phyloP scores from a whole-genome alignment of 2,113 vertebrate genomes.

The Lepisosteus osseus region DNA sequence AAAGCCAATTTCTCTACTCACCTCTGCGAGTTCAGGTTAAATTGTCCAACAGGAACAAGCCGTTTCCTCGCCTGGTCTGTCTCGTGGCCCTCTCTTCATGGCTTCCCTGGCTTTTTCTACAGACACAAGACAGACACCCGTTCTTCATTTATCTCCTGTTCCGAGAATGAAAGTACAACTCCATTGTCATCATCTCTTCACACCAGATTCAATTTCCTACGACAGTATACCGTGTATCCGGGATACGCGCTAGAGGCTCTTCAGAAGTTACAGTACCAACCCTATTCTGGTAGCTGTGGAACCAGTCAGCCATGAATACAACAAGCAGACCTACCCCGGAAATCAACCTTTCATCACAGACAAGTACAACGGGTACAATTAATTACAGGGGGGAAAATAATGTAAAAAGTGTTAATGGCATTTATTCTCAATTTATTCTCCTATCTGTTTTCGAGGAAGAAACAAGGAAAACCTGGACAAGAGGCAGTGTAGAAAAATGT shows the following conservation, averaged over 20 bases:
- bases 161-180: neutral
- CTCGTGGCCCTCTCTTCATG: constrained; percentile 27
- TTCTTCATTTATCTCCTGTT: neutral
- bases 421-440: too few species aligned
- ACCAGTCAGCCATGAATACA: too few species aligned
- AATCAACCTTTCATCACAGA: too few species aligned
- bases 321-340: too few species aligned
- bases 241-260: neutral
- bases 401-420: too few species aligned
- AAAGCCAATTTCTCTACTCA: constrained; percentile 45
- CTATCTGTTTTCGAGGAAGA: too few species aligned
- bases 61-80: constrained; percentile 50
- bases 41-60: constrained; percentile 40
- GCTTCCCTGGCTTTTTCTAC: constrained; percentile 33
- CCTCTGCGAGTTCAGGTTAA: constrained; percentile 48
- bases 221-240: neutral
- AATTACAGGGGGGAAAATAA: too few species aligned
- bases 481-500: too few species aligned
- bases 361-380: too few species aligned
- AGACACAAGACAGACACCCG: constrained; percentile 3
- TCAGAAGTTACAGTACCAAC: neutral
- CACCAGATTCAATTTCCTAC: neutral
- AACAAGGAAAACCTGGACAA: too few species aligned
- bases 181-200: neutral
- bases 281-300: neutral